These are phyloP conservation scores for Selenia dentaria DNA, from an alignment of 2,888 invertebrate genomes.

Conservation along the genomic window DNA sequence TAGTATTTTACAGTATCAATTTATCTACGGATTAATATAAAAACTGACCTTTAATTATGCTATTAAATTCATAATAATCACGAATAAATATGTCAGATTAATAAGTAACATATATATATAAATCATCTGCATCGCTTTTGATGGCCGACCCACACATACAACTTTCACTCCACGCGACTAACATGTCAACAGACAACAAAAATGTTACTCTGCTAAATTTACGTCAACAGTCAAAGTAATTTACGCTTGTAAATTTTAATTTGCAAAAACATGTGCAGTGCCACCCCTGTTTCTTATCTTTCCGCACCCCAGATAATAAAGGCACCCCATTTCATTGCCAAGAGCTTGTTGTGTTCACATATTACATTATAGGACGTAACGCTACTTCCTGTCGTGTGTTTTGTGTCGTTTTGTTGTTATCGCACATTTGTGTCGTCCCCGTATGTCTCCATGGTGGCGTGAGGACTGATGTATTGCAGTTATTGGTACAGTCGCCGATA, in stretches of 20 bases:
- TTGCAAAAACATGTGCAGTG: too few relatives aligned
- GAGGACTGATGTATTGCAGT: not conserved
- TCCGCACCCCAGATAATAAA: conserved; percentile 65
- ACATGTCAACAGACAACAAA: too few relatives aligned
- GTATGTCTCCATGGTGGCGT: conserved; percentile 11
- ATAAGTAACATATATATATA: too few relatives aligned
- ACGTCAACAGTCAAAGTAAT: too few relatives aligned
- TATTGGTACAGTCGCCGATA: not conserved
- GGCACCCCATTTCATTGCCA: conserved; percentile 44
- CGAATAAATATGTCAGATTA: too few relatives aligned
- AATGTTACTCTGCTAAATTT: too few relatives aligned
- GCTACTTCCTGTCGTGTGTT: conserved; percentile 23
- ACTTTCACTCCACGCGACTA: conserved; percentile 5
- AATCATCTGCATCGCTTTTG: too few relatives aligned
- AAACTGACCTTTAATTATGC: too few relatives aligned
- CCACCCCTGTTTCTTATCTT: conserved; percentile 54
- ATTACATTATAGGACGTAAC: conserved; percentile 21
- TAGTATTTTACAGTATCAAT: too few relatives aligned
- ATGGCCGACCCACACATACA: conserved; percentile 5
- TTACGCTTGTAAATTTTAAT: too few relatives aligned
- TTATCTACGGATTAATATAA: too few relatives aligned
- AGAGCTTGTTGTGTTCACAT: conserved; percentile 25
- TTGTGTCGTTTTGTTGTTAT: conserved; percentile 27
- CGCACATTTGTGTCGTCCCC: not conserved
- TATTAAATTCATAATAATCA: too few relatives aligned